Base-by-base conservation (phyloP, 2,888 invertebrate genomes). In the Ochropleura leucogaster region DNA sequence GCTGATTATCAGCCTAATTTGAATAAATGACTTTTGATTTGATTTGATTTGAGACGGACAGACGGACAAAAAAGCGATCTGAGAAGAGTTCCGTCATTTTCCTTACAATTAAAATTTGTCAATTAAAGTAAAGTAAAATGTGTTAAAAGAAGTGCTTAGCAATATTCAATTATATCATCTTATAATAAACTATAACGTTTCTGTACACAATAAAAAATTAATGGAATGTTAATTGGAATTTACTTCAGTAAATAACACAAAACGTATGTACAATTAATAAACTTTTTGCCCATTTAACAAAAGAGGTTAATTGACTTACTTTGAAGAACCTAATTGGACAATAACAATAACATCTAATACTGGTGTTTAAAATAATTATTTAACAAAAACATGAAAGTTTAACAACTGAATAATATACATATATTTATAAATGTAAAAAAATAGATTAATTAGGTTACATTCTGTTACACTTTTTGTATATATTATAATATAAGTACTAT, bases 381-480 rank as follows among this genome's bases (percentile, higher is more conserved):
- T 4, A 55, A 51, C 53, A 57, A 64, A 67, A 72, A 67, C 10
- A 57, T 14, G 18, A 55, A 63, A 1, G 3, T 0, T 59, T 42
- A 16, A 76, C 53, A 67, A 63, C 68, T 59, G 62, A 63, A 68
- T 49, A 57, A 64, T 40, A 67, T 44, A 47, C 18, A 64, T 40
- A 67, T 44, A 47, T n/a, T 55, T 4, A 18, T 44, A 16, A 40
- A 47, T 40, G 46, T 67, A 40, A 69, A 20, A 18, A 53, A 69
- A 76, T 16, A 55, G n/a, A 66, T 62, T 44, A 46, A 64, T 12
- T 30, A 20, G n/a, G n/a, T 16, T 53, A 10, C 20, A 40, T 65
- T 51, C 30, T 4, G 40, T 70, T 18, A 47, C 16, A 57, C 8
- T 7, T n/a, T 30, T 57, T 30, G 57, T 30, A 8, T 30, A 30